Evolutionary conservation across 2,888 invertebrate species (phyloP), one percentile per base, ranked within the genome.

Genomic region (Caenorhabditis auriculariae): DNA sequence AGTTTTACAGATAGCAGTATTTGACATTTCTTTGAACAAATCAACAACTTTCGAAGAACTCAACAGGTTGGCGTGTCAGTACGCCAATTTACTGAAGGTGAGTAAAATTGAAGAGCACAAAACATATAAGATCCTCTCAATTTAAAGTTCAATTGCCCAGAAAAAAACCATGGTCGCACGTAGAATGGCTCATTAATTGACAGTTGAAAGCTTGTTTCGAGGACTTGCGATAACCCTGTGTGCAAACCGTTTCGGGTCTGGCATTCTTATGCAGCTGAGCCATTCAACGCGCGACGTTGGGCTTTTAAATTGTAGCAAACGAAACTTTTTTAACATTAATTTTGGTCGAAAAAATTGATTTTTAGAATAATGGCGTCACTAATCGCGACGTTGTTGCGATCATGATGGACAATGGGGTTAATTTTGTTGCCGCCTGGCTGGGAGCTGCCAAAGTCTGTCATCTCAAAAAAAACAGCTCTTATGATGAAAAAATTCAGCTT

Each of bases 341-440:
- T 41, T 21, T 7, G 21, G 17, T 21, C 12, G 12, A 4, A 37
- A 37, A 42, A 2, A 42, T 15, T 39, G 24, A 4, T 38, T 54
- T 60, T 28, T 35, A 54, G 54, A 46, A 47, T 32, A 28, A 32
- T 12, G 44, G 60, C 7, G 43, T 60, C 28, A 26, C 26, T 3
- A 26, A 89, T 66, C 93, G 92, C 0, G 91, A 95, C 82, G 87
- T 89, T 0, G 89, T 96, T 0, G 91, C 89, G 0, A 84, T 96
- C n/a, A 87, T 91, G 82, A 87, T 93, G 85, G 91, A 91, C 82
- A 94, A 93, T 83, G 87, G 90, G 38, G 90, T 93, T 0, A 91
- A 94, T 82, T 91, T 89, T 83, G 89, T 93, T 4, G 88, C 89
- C 41, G 88, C 89, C 37, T 96, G 95, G 95, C 84, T 96, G 43